Percentiles rank a stretch among this genome's conserved stretches.
phyloP scores from a whole-genome alignment of 1,140 invertebrate species.

The Whitmania pigra region DNA sequence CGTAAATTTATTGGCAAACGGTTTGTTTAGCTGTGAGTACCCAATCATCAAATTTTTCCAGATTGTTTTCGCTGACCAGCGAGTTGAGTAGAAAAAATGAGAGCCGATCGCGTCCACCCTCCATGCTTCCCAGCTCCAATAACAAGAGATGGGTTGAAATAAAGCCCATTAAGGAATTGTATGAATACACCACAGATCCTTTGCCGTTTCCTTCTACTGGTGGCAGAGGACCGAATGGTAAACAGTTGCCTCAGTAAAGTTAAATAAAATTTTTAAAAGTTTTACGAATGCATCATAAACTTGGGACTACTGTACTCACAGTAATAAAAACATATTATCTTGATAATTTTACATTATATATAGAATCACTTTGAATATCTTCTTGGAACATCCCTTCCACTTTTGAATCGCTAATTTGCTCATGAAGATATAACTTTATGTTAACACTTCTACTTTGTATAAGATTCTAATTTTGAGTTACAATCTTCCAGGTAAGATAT shows the following conservation, averaged over 20 bases:
- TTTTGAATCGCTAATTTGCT: background rate
- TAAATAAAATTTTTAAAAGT: background rate
- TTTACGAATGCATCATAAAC: background rate
- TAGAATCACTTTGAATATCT: too few relatives aligned
- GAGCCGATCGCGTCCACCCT: slow-evolving; percentile 17
- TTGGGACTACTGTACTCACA: background rate
- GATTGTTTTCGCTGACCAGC: background rate
- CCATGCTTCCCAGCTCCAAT: slow-evolving; percentile 16
- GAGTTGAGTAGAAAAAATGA: slow-evolving; percentile 24
- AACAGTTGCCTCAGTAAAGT: slow-evolving; percentile 9
- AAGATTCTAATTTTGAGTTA: too few relatives aligned
- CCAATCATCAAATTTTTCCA: background rate
- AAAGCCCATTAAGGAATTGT: slow-evolving; percentile 29
- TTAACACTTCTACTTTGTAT: too few relatives aligned
- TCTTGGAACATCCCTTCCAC: background rate
- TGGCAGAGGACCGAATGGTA: slow-evolving; percentile 34
- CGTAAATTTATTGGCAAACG: background rate
- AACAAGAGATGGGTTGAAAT: slow-evolving; percentile 27
- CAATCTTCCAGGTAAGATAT: slow-evolving; percentile 28
- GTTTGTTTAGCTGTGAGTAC: background rate
- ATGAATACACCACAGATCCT: slow-evolving; percentile 31
- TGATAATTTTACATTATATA: background rate
- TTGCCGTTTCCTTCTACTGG: slow-evolving; percentile 31
- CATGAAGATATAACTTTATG: too few relatives aligned
- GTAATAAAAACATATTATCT: background rate